Base-by-base conservation (phyloP, 2,113 vertebrate species). In the Pyrgilauda ruficollis region DNA sequence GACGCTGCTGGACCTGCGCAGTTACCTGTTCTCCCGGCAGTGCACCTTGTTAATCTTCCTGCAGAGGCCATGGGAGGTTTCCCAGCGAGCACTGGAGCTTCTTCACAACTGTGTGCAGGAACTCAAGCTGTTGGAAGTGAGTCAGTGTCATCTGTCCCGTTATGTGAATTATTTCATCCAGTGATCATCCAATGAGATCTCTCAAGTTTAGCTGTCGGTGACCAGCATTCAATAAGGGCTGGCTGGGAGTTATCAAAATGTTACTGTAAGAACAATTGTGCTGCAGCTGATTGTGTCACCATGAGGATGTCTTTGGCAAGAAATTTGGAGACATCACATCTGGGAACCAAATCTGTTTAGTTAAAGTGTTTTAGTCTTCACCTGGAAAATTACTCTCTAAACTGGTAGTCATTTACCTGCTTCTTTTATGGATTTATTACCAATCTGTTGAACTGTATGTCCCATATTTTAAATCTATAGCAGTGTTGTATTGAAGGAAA, bases 61-160 rank as follows among this genome's bases (percentile, higher is more conserved):
- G 76, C 99, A 99, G 98, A 98, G 99, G 92, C 99, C 99, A 0
- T 99, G 99, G 99, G 99, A 99, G 96, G 99, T 99, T 66, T 99
- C 99, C 1, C 98, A 99, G 97, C 97, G 99, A 52, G 99, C 99
- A 0, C 97, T 99, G 77, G 99, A 99, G 96, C 98, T 99, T 61
- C 98, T 99, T 80, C 99, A 99, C 98, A 99, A 98, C 98, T 99
- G 99, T 30, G 98, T 99, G 50, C 99, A 99, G 96, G 99, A 99
- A 90, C 98, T 99, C 39, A 98, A 98, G 46, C 98, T 99, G 17
- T 89, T 99, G 41, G 99, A 99, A 98, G 99, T 99, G 95, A 98
- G 97, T 97, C 46, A 27, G 13, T 78, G 33, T 30, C 14, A 91
- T 68, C 15, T 35, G 14, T 67, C 87, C 17, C 19, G 6, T 44